Conservation (phyloP, 2,797 vertebrate species). For the Carcharodon carcharias region DNA sequence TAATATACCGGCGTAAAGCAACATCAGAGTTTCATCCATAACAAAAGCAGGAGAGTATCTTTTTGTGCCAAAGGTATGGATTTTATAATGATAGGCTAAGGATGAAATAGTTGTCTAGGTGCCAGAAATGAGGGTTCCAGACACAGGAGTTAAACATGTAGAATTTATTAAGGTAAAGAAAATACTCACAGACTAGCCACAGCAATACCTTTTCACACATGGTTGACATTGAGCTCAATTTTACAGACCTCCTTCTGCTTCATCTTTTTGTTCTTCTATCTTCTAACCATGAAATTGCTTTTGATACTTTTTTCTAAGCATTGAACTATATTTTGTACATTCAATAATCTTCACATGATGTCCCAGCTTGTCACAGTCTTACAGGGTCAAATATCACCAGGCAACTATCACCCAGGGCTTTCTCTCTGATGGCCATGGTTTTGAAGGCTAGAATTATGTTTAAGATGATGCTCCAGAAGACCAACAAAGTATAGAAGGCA, state of each 20-base stretch:
- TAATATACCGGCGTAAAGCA: background rate
- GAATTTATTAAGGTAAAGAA: background rate
- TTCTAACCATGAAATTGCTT: background rate
- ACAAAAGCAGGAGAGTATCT: background rate
- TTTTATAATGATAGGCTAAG: background rate
- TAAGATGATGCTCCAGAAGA: background rate
- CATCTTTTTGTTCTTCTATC: background rate
- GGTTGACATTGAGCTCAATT: background rate
- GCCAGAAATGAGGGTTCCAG: background rate
- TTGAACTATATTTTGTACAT: background rate
- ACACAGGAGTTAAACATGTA: background rate
- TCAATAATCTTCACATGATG: background rate
- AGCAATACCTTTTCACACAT: background rate
- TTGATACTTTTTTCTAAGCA: background rate
- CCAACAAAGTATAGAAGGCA: background rate
- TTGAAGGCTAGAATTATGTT: background rate
- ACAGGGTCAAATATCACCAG: background rate
- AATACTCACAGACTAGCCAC: background rate
- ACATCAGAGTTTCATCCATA: background rate
- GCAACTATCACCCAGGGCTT: background rate
- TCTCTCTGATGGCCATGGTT: background rate
- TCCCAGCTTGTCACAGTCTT: background rate
- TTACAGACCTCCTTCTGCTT: background rate
- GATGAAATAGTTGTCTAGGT: background rate
- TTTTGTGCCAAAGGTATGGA: background rate